These are phyloP conservation scores for Thymelicus lineola DNA, from an alignment of 2,888 invertebrate genomes.

Conservation along the genomic window DNA sequence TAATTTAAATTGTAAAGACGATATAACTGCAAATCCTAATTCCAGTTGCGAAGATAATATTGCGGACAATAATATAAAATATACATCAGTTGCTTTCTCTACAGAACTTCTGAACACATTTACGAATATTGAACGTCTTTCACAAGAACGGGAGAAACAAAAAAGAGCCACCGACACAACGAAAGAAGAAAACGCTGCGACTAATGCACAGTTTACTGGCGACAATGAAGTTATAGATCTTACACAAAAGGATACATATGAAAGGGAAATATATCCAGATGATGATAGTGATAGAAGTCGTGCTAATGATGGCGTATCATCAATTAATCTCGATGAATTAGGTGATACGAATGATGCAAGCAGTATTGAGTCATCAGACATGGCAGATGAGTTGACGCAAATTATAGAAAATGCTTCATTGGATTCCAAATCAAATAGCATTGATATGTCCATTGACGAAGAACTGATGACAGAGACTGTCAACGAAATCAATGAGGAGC, in stretches of 20 bases:
- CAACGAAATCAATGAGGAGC: conserved; percentile 63
- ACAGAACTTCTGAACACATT: conserved; percentile 44
- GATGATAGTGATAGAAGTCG: conserved; percentile 17
- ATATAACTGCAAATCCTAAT: neutral
- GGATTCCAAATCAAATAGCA: conserved; percentile 44
- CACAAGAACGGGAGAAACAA: neutral
- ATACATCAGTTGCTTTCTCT: conserved; percentile 43
- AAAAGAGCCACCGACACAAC: no score
- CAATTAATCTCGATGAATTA: conserved; percentile 54
- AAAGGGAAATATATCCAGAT: neutral
- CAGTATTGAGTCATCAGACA: conserved; percentile 50
- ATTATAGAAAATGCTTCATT: conserved; percentile 60
- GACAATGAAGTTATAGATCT: neutral
- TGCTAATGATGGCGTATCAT: conserved; percentile 46
- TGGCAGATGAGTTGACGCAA: conserved; percentile 72
- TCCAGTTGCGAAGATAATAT: neutral
- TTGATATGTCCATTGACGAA: conserved; percentile 59
- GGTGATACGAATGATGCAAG: conserved; percentile 14
- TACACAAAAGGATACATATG: neutral
- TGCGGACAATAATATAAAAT: conserved; percentile 13
- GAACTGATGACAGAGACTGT: conserved; percentile 64
- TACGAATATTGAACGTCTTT: conserved; percentile 21
- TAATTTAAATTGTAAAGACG: conserved; percentile 1
- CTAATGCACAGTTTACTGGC: neutral
- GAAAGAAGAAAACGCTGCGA: neutral